Evolutionary conservation across 2,113 vertebrate genomes (phyloP), one percentile per base, ranked within the genome.

Genomic region (Danionella cerebrum): DNA sequence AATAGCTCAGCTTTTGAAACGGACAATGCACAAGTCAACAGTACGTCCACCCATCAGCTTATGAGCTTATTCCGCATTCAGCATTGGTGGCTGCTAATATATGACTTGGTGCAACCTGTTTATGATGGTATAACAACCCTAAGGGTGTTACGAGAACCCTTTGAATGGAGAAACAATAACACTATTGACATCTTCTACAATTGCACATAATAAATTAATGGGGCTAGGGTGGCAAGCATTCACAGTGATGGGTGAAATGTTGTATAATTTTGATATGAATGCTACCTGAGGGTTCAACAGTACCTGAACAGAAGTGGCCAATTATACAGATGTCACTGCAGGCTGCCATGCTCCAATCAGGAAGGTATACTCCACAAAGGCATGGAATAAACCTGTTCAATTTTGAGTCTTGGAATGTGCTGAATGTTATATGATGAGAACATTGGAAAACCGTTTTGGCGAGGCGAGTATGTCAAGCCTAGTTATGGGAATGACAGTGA

Each of bases 1-100:
- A 78, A 75, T 70, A 67, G 69, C 59, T 18, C 1, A 19, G 70
- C 52, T 78, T 75, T 70, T 19, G 76, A 75, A 72, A 78, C 70
- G 44, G 68, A 74, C 72, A 71, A 59, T 65, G 58, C 52, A 38
- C 69, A 65, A 69, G 64, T 65, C 57, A 70, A 65, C 72, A 65
- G 65, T 67, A 64, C 29, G 72, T 63, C 48, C 66, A 16, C 39
- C 60, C 42, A 33, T 68, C 69, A 71, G 62, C 72, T 72, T 78
- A 78, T 44, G 42, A 72, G 66, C 69, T 72, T 70, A 58, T 55
- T 75, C 64, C 66, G 29, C 52, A 70, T 75, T 72, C 64, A 55
- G 16, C 48, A 58, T 48, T 45, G 54, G 41, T 38, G 67, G 65
- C 33, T 57, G 14, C 45, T 78, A 72, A 78, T 72, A 69, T 78